phyloP scores from a whole-genome alignment of 2,113 vertebrate species.

The Microcebus ravelobensis region DNA sequence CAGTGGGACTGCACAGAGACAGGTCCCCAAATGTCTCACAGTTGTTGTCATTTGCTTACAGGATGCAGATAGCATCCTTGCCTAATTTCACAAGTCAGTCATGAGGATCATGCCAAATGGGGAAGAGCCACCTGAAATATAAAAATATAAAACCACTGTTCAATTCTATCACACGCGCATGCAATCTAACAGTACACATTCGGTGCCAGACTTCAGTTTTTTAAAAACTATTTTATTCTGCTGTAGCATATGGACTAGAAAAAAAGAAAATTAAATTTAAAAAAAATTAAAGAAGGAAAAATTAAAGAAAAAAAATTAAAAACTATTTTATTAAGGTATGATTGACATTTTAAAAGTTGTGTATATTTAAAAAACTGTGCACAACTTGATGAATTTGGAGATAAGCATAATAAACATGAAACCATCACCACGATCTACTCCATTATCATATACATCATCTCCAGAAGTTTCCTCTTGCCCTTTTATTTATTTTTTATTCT shows the following conservation, averaged over 20 bases:
- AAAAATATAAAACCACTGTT: not conserved
- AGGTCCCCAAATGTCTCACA: accelerated
- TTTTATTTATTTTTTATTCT: not conserved
- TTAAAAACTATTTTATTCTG: not conserved
- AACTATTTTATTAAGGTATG: not conserved
- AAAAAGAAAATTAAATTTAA: too few species aligned
- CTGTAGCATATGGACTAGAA: too few species aligned
- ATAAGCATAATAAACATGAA: not conserved
- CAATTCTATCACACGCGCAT: accelerated
- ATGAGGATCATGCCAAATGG: not conserved
- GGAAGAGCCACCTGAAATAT: not conserved
- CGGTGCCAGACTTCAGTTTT: not conserved
- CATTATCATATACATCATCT: not conserved
- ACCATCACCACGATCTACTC: not conserved
- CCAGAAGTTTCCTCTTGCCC: not conserved
- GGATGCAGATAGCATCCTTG: not conserved
- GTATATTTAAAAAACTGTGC: not conserved
- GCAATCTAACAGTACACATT: accelerated
- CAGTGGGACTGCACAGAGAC: not conserved
- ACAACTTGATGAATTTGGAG: not conserved
- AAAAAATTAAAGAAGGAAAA: too few species aligned
- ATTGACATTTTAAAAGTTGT: not conserved
- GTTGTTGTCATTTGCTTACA: not conserved
- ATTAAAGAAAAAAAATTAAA: too few species aligned
- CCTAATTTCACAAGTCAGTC: not conserved